phyloP scores from a whole-genome alignment of 2,113 vertebrate genomes.

The Misgurnus anguillicaudatus region DNA sequence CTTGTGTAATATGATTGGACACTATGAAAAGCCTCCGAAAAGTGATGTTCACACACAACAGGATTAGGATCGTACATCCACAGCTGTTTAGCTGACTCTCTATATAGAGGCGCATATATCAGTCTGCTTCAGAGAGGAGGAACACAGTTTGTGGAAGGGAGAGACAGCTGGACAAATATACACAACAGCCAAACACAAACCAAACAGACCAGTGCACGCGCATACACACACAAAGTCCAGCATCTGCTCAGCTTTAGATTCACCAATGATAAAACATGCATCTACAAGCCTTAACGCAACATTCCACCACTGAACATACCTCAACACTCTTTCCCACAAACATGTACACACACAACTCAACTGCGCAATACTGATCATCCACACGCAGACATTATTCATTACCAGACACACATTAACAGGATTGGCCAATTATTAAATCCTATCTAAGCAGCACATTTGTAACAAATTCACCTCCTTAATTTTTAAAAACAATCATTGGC shows the following conservation, averaged over 20 bases:
- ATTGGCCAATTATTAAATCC: neutral
- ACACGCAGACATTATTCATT: neutral
- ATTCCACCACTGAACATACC: slow-evolving; percentile 24
- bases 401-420: neutral
- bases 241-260: slow-evolving; percentile 39
- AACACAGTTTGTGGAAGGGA: neutral
- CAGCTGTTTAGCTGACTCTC: neutral
- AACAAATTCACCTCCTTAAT: too few relatives aligned
- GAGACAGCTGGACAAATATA: slow-evolving; percentile 19
- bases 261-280: slow-evolving; percentile 32
- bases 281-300: slow-evolving; percentile 24
- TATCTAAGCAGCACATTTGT: neutral
- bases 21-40: neutral
- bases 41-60: neutral
- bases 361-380: neutral
- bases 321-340: neutral
- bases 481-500: too few relatives aligned
- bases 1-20: neutral
- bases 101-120: neutral
- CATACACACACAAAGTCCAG: neutral
- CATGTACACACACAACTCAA: neutral
- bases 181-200: slow-evolving; percentile 8
- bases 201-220: neutral
- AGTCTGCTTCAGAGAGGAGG: neutral
- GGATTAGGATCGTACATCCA: neutral